These are phyloP conservation scores for Lycorma delicatula DNA, from an alignment of 1,140 invertebrate genomes.

Conservation along the genomic window DNA sequence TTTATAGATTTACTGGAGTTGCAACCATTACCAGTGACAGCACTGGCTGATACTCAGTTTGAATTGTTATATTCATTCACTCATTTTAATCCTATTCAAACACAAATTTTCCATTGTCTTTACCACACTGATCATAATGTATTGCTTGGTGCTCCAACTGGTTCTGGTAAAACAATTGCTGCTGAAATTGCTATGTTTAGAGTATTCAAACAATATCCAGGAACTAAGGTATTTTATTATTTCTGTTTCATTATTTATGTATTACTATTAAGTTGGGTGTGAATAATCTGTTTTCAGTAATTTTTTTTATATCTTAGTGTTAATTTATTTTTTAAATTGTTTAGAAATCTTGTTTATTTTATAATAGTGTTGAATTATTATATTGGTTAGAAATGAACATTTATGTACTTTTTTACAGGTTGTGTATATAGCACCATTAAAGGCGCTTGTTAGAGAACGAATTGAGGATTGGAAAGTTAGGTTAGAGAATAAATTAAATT, in stretches of 20 bases:
- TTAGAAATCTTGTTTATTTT: not conserved
- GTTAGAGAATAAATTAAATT: slow-evolving; percentile 66
- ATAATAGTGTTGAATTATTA: not conserved
- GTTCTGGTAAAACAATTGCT: slow-evolving; percentile 97
- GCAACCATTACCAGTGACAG: slow-evolving; percentile 79
- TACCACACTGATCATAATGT: slow-evolving; percentile 95
- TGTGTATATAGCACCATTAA: slow-evolving; percentile 97
- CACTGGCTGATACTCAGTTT: slow-evolving; percentile 65
- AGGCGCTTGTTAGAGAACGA: slow-evolving; percentile 93
- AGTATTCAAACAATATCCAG: slow-evolving; percentile 76
- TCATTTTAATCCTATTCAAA: slow-evolving; percentile 99
- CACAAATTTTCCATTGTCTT: slow-evolving; percentile 94
- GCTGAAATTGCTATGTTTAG: slow-evolving; percentile 97
- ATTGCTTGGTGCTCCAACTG: slow-evolving; percentile 93
- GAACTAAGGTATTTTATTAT: slow-evolving; percentile 57
- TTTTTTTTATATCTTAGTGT: slow-evolving; percentile 1
- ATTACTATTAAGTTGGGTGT: not conserved
- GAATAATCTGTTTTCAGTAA: not conserved
- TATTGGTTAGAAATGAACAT: not conserved
- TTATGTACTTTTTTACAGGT: slow-evolving; percentile 40
- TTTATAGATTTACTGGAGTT: slow-evolving; percentile 76
- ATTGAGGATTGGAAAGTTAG: slow-evolving; percentile 94
- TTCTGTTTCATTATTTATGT: not conserved
- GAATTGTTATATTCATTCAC: slow-evolving; percentile 83
- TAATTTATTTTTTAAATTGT: not conserved